Evolutionary conservation across 92 coral and sea anemone species (phyloP), one percentile per base, ranked within the genome.

Genomic region (Ricordea florida): DNA sequence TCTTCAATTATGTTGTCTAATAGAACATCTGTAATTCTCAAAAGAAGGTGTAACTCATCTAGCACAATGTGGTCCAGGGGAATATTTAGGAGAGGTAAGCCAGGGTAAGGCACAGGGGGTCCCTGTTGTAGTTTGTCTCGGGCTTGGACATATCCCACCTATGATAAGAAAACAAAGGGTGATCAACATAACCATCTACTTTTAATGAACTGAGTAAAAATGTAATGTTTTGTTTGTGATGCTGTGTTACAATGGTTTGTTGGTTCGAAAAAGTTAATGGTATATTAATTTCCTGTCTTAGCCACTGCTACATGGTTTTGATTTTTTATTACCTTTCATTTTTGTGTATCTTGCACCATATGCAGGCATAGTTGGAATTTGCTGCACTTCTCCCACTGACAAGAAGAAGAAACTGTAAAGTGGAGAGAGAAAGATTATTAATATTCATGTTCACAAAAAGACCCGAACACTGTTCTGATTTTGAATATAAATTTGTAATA

Each of bases 81-180:
- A 2, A 84, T 56, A 55, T 84, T 78, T 15, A 84, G 27, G 1
- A 88, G 68, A 15, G 83, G 89, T 60, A 66, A 1, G 31, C 62
- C 53, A 79, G n/a, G 26, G 82, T 79, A 5, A 72, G 46, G 13
- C 33, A 23, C 72, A 85, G 52, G 25, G 66, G 57, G 7, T 41
- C 56, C 26, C 38, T 72, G 58, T 79, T 50, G 3, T 18, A 64
- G 16, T 38, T 23, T 29, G 53, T 7, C 9, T 16, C 58, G 6
- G 81, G 74, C 48, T 62, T 71, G 2, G 58, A 72, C 81, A 81
- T 81, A 45, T 72, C 82, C 67, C 75, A 72, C 34, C 87, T 72
- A 25, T 10, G 27, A n/a, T n/a, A n/a, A n/a, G n/a, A 56, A 21
- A 56, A 10, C 17, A 11, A 56, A 7, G 15, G 35, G 5, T 11